Evolutionary conservation across 2,113 vertebrate species (phyloP).

Genomic region (Polypterus bichir): DNA sequence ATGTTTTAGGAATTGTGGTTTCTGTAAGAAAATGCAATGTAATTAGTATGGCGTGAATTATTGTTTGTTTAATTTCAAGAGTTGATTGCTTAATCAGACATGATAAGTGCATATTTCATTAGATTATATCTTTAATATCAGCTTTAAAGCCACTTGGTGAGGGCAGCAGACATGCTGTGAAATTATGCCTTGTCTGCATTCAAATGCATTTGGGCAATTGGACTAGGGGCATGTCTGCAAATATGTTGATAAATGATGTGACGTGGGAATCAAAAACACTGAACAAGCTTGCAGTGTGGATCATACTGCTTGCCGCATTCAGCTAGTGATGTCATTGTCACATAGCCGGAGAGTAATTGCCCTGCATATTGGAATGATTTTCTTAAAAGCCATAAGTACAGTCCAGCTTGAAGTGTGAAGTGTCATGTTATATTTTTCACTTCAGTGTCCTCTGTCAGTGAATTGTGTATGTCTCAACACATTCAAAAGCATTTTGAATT

Average conservation of each 20-base stretch:
- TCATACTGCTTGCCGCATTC: neutral
- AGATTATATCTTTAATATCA: neutral
- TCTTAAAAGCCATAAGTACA: conserved; percentile 1
- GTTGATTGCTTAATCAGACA: too few relatives aligned
- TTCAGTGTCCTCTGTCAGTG: neutral
- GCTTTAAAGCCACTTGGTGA: neutral
- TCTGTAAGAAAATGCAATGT: too few relatives aligned
- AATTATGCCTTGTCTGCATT: neutral
- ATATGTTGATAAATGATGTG: conserved; percentile 5
- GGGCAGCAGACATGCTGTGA: neutral
- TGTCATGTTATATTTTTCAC: conserved; percentile 1
- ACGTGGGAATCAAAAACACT: neutral
- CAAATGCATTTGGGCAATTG: neutral
- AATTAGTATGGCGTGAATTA: too few relatives aligned
- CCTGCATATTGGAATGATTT: neutral
- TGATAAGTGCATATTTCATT: neutral
- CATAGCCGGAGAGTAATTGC: conserved; percentile 5
- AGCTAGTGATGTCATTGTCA: neutral
- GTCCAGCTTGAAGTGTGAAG: neutral
- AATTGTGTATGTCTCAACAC: neutral
- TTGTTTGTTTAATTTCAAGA: too few relatives aligned
- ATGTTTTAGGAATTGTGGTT: too few relatives aligned
- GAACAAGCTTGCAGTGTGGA: neutral
- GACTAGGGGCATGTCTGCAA: conserved; percentile 1
- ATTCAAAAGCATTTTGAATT: too few relatives aligned